phyloP scores from a whole-genome alignment of 2,113 vertebrate species.

The Nipponia nippon region DNA sequence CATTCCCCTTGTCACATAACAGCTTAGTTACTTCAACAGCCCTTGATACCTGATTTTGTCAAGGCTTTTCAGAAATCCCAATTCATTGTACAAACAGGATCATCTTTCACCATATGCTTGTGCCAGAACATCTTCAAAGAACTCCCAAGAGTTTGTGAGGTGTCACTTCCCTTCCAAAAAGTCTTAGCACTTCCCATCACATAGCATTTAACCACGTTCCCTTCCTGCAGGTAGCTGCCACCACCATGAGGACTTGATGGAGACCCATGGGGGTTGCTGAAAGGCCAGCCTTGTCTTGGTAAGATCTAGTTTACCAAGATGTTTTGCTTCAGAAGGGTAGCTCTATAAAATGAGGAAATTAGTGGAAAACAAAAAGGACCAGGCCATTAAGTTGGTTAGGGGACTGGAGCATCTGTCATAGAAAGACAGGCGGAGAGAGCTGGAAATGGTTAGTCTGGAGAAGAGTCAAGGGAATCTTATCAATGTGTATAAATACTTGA shows the following conservation, averaged over 20 bases:
- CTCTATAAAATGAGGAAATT: neutral
- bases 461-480: neutral
- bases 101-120: neutral
- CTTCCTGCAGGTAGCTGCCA: neutral
- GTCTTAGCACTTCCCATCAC: neutral
- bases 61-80: neutral
- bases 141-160: neutral
- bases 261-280: neutral
- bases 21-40: neutral
- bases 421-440: neutral
- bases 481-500: neutral
- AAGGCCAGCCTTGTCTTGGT: neutral
- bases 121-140: neutral
- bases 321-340: neutral
- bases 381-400: neutral
- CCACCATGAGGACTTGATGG: neutral
- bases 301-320: neutral
- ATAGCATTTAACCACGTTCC: neutral
- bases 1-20: neutral
- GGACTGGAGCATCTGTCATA: neutral
- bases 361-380: neutral
- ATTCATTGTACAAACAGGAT: neutral
- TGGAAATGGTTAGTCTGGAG: neutral
- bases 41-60: neutral
- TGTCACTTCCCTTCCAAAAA: neutral